Conservation (phyloP, 2,888 invertebrate species). For the Trissonchulus sp. region DNA sequence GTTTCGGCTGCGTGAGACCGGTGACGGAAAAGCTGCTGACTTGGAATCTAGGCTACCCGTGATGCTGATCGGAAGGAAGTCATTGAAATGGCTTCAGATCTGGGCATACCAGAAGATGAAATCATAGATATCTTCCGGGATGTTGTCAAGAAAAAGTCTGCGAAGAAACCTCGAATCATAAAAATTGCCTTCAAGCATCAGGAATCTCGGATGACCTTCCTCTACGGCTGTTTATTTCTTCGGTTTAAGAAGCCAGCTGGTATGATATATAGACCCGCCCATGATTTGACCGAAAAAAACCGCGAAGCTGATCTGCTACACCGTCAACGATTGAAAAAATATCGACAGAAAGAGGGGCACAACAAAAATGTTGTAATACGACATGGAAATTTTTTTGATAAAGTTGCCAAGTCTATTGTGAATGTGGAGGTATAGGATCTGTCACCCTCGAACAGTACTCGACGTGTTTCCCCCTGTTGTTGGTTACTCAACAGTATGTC, state of each 20-base stretch:
- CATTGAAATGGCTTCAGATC: neutral
- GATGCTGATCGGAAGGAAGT: neutral
- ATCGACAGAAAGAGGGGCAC: neutral
- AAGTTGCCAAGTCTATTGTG: neutral
- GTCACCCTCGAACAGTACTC: neutral
- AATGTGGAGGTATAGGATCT: neutral
- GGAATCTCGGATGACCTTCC: slow-evolving; percentile 1
- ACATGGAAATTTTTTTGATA: neutral
- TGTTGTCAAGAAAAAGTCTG: neutral
- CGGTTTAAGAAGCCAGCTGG: neutral
- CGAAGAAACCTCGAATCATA: slow-evolving; percentile 3
- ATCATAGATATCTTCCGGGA: neutral
- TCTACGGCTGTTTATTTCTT: neutral
- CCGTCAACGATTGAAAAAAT: neutral
- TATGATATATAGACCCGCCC: too few relatives aligned
- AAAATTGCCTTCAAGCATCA: neutral
- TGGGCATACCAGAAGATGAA: neutral
- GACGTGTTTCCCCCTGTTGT: neutral
- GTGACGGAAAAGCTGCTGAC: neutral
- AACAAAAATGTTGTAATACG: neutral
- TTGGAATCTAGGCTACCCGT: neutral
- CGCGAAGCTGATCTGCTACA: neutral
- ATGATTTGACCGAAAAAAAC: neutral
- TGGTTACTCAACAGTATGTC: neutral
- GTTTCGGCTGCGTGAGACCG: neutral